A percentile compares a stretch with the other conserved stretches of the same genome.
Conservation (phyloP, 1,140 invertebrate genomes). For the Drosophila arawakana region DNA sequence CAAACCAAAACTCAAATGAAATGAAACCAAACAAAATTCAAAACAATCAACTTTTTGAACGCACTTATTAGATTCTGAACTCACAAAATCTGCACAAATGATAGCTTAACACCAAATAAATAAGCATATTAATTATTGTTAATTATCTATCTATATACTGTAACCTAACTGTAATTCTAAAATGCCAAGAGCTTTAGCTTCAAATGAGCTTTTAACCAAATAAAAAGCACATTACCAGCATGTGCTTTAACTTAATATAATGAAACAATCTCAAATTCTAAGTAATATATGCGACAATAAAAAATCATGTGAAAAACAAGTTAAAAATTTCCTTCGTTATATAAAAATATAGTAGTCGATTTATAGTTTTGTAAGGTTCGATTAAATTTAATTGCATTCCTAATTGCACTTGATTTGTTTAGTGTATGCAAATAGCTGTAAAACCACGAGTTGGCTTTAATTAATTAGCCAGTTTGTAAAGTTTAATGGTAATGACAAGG, state of each 20-base stretch:
- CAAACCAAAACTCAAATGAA: constrained; percentile 35
- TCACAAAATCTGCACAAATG: constrained; percentile 46
- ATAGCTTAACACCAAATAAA: constrained; percentile 62
- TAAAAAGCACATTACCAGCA: constrained; percentile 3
- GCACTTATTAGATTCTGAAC: constrained; percentile 54
- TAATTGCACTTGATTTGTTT: constrained; percentile 23
- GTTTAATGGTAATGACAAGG: constrained; percentile 26
- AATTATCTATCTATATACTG: constrained; percentile 32
- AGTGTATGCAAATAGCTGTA: constrained; percentile 15
- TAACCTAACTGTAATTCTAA: constrained; percentile 15
- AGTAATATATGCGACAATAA: constrained; percentile 43
- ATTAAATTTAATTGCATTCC: neutral
- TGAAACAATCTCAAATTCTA: constrained; percentile 30
- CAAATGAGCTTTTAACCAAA: constrained; percentile 13
- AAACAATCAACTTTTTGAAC: constrained; percentile 43
- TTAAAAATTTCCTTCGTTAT: neutral
- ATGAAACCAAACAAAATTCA: constrained; percentile 36
- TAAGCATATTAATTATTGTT: constrained; percentile 47
- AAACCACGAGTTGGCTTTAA: constrained; percentile 7
- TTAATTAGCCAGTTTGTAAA: constrained; percentile 2
- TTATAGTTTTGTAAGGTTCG: neutral
- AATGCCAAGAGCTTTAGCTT: constrained; percentile 33
- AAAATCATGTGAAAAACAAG: constrained; percentile 22
- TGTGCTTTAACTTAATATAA: constrained; percentile 15
- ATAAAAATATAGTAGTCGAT: neutral